These are phyloP conservation scores for Epiblema foenella DNA, from an alignment of 2,888 invertebrate genomes.

Conservation along the genomic window DNA sequence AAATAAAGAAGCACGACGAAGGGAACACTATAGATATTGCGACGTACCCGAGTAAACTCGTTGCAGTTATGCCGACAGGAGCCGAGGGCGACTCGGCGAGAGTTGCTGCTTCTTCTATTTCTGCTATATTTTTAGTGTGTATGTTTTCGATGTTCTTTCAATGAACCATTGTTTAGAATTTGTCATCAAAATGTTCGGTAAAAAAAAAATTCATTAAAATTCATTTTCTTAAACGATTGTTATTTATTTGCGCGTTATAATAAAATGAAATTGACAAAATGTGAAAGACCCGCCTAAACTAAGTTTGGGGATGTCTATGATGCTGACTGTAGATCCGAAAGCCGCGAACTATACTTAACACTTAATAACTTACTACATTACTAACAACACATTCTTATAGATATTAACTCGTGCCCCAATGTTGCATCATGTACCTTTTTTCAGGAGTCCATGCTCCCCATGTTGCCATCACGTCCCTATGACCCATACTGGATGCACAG, in stretches of 20 bases:
- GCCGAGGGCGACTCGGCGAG: background rate
- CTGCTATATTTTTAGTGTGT: background rate
- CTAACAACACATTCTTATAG: too few species aligned
- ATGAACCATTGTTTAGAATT: constrained; percentile 4
- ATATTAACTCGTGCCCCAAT: too few species aligned
- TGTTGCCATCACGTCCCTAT: too few species aligned
- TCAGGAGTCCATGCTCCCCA: too few species aligned
- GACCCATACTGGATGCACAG: too few species aligned
- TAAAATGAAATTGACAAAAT: too few species aligned
- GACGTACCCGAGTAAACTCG: constrained; percentile 62
- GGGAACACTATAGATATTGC: constrained; percentile 52
- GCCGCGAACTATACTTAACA: too few species aligned
- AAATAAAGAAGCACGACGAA: constrained; percentile 68
- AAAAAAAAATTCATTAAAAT: constrained; percentile 6
- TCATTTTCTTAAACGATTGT: background rate
- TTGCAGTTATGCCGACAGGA: background rate
- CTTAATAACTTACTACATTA: too few species aligned
- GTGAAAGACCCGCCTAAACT: too few species aligned
- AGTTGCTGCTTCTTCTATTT: background rate
- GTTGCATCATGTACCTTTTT: too few species aligned
- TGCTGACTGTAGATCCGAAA: too few species aligned
- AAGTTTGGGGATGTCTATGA: too few species aligned
- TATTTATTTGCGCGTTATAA: background rate
- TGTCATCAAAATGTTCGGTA: background rate
- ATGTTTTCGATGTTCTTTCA: constrained; percentile 3